Evolutionary conservation across 2,113 vertebrate genomes (phyloP).

Genomic region (Percopsis transmontana): DNA sequence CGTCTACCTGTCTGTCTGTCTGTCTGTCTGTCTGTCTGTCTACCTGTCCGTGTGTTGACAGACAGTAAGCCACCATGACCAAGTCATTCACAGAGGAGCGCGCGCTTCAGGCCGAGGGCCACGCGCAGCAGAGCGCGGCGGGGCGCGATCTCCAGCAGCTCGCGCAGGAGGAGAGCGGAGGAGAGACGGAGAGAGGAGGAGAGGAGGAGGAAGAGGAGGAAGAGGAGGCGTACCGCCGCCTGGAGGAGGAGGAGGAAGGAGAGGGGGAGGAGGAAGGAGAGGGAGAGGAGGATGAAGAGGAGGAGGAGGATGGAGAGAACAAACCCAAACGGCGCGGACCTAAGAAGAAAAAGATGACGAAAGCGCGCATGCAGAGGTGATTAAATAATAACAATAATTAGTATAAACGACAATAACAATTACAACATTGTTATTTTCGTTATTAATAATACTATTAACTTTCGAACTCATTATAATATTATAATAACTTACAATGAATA

Average conservation of each 20-base stretch:
- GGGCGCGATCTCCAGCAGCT: slow-evolving; percentile 74
- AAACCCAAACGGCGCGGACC: slow-evolving; percentile 95
- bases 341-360: slow-evolving; percentile 99
- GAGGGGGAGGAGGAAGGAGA: slow-evolving; percentile 85
- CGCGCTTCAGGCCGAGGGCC: slow-evolving; percentile 80
- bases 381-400: background rate
- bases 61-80: slow-evolving; percentile 84
- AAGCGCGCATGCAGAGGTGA: slow-evolving; percentile 91
- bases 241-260: slow-evolving; percentile 85
- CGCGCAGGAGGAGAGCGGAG: slow-evolving; percentile 83
- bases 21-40: background rate
- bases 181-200: slow-evolving; percentile 81
- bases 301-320: slow-evolving; percentile 89
- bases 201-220: slow-evolving; percentile 76
- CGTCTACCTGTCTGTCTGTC: background rate
- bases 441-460: too few relatives aligned
- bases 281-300: slow-evolving; percentile 88
- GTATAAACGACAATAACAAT: too few relatives aligned
- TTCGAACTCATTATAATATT: too few relatives aligned
- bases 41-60: background rate
- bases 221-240: slow-evolving; percentile 61
- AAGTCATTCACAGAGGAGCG: slow-evolving; percentile 90
- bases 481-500: too few relatives aligned
- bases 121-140: slow-evolving; percentile 81
- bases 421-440: too few relatives aligned